Evolutionary conservation across 1,140 invertebrate genomes (phyloP), one percentile per base, ranked within the genome.

Genomic region (Apis florea): DNA sequence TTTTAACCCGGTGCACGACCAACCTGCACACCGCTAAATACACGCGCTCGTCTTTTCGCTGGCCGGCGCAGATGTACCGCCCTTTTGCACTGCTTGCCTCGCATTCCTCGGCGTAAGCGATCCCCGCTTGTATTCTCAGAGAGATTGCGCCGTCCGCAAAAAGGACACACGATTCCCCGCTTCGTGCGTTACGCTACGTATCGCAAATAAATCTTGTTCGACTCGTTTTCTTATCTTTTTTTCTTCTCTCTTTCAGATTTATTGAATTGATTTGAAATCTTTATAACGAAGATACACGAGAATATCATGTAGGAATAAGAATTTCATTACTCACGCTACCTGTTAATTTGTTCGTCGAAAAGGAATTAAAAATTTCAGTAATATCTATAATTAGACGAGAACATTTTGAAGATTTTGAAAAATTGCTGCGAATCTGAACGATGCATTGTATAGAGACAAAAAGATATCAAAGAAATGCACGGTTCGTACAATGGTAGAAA

Each of bases 1-100:
- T 80, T 67, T 88, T 85, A 87, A 88, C 83, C 83, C 79, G 85
- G 67, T 87, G 85, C 80, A 82, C 83, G 85, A 72, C 69, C 79
- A 79, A 87, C 85, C 86, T 82, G 82, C 83, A 24, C 61, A 71
- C 49, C 72, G 82, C 64, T 81, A 51, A 84, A 74, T 79, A 74
- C 86, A 84, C 82, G 75, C 77, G 72, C 70, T 58, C 68, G 85
- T 72, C 86, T 88, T 88, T 87, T 88, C 58, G 82, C 56, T 72
- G 71, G 17, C 19, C n/a, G 61, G 58, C 74, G 88, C 88, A 89
- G 85, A 89, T 89, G 87, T 72, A 67, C 66, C 63, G 76, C 51
- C 67, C 71, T 47, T 56, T 51, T 78, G 86, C 87, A 85, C 79
- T 89, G 88, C 83, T 89, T 87, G 75, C 61, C 21, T 58, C 58